Evolutionary conservation across 2,113 vertebrate genomes (phyloP), one percentile per base, ranked within the genome.

Genomic region (Ophiodon elongatus): DNA sequence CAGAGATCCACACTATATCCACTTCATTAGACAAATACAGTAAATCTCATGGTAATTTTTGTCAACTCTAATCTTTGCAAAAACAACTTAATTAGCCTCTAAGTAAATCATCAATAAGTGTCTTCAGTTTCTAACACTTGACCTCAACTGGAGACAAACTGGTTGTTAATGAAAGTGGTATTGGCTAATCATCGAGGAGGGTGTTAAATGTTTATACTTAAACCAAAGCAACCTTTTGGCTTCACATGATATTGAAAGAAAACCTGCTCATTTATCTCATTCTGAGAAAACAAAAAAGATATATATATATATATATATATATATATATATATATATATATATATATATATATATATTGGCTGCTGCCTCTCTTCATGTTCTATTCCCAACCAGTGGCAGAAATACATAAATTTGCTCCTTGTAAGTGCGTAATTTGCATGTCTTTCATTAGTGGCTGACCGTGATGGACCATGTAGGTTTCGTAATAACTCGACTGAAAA

Each of bases 401-500:
- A 68, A 31, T n/a, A 6, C 10, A 66, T 52, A 72, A 2, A 73
- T 87, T 79, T 73, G 8, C 23, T 65, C 29, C 70, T 68, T 74
- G 69, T 43, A 35, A 68, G 54, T 3, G 47, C 31, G 84, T 77
- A 2, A 87, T 91, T 84, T 82, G 72, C 62, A 87, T 71, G 62
- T 57, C 37, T 71, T 80, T 78, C 62, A 82, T 80, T 72, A 84
- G 76, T 50, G 25, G 35, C 56, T 75, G 66, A 74, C 73, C 66
- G 52, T 25, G 31, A 82, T 68, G 59, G 52, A 80, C 76, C 66
- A 64, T 25, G 60, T 41, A 19, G 68, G 27, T 70, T 37, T 83
- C 37, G 31, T 79, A 25, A 73, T 76, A 76, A 79, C 33, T 35
- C 2, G 70, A 78, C 23, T 35, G 5, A 50, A 77, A 73, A 68